These are phyloP conservation scores for Subanguina moxae DNA, from an alignment of 1,140 invertebrate species.

Conservation along the genomic window DNA sequence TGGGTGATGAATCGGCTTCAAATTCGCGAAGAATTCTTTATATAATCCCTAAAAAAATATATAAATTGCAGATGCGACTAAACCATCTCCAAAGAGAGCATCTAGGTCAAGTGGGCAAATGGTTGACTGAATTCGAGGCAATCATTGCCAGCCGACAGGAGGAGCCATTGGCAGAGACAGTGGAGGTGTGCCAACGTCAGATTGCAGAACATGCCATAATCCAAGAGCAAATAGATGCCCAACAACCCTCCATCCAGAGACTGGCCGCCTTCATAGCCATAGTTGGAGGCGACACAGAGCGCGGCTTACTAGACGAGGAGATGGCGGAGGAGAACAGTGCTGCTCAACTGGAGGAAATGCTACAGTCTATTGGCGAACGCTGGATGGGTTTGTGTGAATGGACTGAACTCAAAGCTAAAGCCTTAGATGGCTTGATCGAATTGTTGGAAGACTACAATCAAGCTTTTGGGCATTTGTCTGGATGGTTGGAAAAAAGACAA, in stretches of 20 bases:
- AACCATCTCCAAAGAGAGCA: slow-evolving; percentile 43
- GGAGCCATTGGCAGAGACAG: slow-evolving; percentile 26
- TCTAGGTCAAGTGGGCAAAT: slow-evolving; percentile 26
- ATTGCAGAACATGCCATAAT: slow-evolving; percentile 40
- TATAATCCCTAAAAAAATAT: no score
- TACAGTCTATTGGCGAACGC: slow-evolving; percentile 44
- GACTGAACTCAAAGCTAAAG: slow-evolving; percentile 43
- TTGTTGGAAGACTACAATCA: slow-evolving; percentile 41
- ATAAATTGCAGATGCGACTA: slow-evolving; percentile 25
- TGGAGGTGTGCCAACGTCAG: slow-evolving; percentile 33
- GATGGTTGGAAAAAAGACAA: slow-evolving; percentile 43
- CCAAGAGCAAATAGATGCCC: slow-evolving; percentile 47
- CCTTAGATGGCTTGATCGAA: slow-evolving; percentile 50
- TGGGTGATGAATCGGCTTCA: no score
- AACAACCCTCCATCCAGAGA: slow-evolving; percentile 42
- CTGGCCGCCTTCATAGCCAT: slow-evolving; percentile 48
- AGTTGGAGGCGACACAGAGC: slow-evolving; percentile 10
- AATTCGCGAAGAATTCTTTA: no score
- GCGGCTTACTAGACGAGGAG: slow-evolving; percentile 11
- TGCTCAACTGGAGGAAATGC: slow-evolving; percentile 30
- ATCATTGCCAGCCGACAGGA: slow-evolving; percentile 14
- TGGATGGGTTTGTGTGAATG: slow-evolving; percentile 51
- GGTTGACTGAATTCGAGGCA: slow-evolving; percentile 44
- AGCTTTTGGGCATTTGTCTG: slow-evolving; percentile 31
- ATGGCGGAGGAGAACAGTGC: slow-evolving; percentile 27